These are phyloP conservation scores for Lutraria rhynchaena DNA, from an alignment of 1,140 invertebrate species.

Conservation along the genomic window DNA sequence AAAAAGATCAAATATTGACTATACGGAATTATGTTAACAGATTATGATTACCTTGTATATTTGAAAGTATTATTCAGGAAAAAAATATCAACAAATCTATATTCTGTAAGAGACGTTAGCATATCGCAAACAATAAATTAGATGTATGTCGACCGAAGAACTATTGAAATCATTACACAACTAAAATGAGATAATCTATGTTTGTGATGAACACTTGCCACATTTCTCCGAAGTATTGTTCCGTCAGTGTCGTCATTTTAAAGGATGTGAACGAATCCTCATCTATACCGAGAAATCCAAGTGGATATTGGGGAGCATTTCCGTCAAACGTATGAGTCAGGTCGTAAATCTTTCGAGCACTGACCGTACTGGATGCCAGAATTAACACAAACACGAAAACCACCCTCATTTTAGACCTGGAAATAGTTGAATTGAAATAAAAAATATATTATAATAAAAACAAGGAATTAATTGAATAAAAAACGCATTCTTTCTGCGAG, in stretches of 20 bases:
- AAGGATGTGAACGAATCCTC: not conserved
- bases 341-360: not conserved
- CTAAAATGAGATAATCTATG: not conserved
- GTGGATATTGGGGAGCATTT: slow-evolving; percentile 26
- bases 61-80: not conserved
- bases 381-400: too few species aligned
- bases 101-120: not conserved
- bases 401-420: too few species aligned
- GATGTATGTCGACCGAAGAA: too few species aligned
- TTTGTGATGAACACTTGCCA: not conserved
- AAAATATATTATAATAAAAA: too few species aligned
- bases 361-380: not conserved
- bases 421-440: too few species aligned
- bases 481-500: too few species aligned
- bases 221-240: slow-evolving; percentile 13
- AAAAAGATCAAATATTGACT: not conserved
- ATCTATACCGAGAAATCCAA: not conserved
- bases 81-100: not conserved
- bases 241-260: slow-evolving; percentile 1
- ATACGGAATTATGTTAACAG: not conserved
- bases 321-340: slow-evolving; percentile 32
- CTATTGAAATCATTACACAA: not conserved
- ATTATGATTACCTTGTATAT: not conserved
- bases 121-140: not conserved
- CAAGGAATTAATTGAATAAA: too few species aligned